These are phyloP conservation scores for Ophion slaviceki DNA, from an alignment of 2,888 invertebrate species.

Conservation along the genomic window DNA sequence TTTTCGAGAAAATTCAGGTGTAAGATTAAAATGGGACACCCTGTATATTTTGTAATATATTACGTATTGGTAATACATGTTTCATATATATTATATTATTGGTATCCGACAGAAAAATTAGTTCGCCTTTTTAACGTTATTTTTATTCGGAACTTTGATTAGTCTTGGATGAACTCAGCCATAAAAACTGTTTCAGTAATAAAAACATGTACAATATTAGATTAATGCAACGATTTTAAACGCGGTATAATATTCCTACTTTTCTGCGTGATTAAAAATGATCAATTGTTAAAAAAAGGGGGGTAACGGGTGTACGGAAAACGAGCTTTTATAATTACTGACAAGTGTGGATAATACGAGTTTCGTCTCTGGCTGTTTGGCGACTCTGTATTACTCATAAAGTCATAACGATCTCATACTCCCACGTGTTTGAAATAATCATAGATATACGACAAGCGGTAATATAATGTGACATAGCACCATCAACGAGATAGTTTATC, in stretches of 20 bases:
- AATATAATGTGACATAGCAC: conserved; percentile 8
- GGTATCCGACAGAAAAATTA: no score
- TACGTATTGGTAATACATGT: no score
- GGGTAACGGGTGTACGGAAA: not conserved
- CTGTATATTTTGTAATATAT: no score
- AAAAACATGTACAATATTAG: not conserved
- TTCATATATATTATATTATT: no score
- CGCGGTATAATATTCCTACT: not conserved
- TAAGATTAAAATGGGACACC: no score
- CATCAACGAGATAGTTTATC: conserved; percentile 27
- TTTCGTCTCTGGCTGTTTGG: not conserved
- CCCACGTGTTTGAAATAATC: conserved; percentile 42
- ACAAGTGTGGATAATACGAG: conserved; percentile 32
- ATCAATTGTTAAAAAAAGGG: not conserved
- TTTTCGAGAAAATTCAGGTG: no score
- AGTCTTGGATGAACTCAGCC: no score
- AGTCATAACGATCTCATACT: conserved; percentile 45
- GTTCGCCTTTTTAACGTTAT: no score
- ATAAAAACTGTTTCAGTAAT: not conserved
- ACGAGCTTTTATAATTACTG: conserved; percentile 47
- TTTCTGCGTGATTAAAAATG: not conserved
- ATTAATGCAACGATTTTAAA: not conserved
- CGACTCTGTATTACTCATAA: conserved; percentile 41
- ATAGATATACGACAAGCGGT: conserved; percentile 3
- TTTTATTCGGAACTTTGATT: no score